phyloP scores from a whole-genome alignment of 2,113 vertebrate species.

The Candoia aspera region DNA sequence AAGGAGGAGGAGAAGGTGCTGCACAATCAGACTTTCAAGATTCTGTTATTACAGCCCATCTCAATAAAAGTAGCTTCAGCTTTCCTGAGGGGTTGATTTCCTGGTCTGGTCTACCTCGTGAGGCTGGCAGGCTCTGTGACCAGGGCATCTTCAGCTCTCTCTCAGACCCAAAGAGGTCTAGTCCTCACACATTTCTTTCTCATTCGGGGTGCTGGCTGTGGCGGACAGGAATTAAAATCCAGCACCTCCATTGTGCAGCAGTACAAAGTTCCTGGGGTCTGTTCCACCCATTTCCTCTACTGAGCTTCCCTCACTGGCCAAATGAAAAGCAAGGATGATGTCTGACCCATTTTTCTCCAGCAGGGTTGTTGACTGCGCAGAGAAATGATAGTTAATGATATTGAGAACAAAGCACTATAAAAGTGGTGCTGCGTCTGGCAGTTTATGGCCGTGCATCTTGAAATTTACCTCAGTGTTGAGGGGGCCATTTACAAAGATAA shows the following conservation, averaged over 20 bases:
- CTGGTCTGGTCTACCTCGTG: no score
- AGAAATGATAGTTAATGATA: conserved; percentile 41
- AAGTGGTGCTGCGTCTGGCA: conserved; percentile 30
- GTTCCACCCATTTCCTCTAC: background rate
- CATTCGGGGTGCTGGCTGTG: background rate
- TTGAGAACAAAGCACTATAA: conserved; percentile 28
- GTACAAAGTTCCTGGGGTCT: background rate
- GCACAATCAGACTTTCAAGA: no score
- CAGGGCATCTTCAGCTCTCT: no score
- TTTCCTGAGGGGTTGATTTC: no score
- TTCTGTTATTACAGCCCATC: no score
- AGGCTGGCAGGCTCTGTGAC: no score
- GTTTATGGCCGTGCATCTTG: conserved; percentile 56
- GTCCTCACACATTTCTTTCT: background rate
- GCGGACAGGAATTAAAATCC: background rate
- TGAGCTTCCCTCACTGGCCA: background rate
- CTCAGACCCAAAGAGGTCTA: no score
- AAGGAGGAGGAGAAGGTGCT: no score
- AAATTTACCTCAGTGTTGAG: conserved; percentile 52
- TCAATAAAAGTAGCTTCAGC: no score
- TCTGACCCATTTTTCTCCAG: background rate
- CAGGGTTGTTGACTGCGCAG: conserved; percentile 1
- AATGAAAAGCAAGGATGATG: background rate
- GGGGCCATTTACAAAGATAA: conserved; percentile 64
- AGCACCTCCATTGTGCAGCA: background rate